phyloP scores from a whole-genome alignment of 2,797 vertebrate species.

The Muscicapa striata region DNA sequence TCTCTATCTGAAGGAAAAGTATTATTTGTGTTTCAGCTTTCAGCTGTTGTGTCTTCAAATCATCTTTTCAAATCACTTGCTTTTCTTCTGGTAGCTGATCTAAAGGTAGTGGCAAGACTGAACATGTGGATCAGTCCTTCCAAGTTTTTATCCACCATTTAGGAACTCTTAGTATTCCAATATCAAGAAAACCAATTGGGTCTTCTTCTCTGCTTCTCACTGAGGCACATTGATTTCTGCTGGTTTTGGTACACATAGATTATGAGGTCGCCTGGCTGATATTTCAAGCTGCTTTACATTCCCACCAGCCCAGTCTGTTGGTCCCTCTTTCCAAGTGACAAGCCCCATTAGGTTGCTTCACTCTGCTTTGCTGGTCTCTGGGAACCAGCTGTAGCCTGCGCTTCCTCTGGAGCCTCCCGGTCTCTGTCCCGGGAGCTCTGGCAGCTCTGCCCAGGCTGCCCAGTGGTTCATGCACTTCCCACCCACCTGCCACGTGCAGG shows the following conservation, averaged over 20 bases:
- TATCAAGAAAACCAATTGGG: background rate
- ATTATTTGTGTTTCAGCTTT: background rate
- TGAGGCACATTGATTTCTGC: background rate
- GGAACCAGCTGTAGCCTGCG: accelerated
- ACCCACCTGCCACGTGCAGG: accelerated
- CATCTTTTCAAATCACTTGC: background rate
- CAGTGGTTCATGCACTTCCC: accelerated
- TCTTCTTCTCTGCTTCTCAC: background rate
- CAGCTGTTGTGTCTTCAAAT: background rate
- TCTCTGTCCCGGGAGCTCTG: background rate
- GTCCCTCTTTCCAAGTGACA: background rate
- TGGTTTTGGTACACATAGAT: background rate
- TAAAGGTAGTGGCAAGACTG: background rate
- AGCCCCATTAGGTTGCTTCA: background rate
- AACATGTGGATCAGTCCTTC: accelerated
- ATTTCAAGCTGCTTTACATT: background rate
- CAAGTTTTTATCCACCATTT: background rate
- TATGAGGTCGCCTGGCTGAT: background rate
- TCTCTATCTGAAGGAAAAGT: background rate
- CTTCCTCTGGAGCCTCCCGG: background rate
- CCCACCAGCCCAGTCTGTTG: background rate
- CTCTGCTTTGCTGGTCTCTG: background rate
- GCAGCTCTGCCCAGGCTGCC: background rate
- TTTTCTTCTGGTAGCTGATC: background rate
- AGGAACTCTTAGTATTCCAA: background rate